Percentiles rank a stretch among this genome's conserved stretches.
These are phyloP conservation scores for Ethmia dodecea DNA, from an alignment of 2,888 invertebrate species.

Conservation along the genomic window DNA sequence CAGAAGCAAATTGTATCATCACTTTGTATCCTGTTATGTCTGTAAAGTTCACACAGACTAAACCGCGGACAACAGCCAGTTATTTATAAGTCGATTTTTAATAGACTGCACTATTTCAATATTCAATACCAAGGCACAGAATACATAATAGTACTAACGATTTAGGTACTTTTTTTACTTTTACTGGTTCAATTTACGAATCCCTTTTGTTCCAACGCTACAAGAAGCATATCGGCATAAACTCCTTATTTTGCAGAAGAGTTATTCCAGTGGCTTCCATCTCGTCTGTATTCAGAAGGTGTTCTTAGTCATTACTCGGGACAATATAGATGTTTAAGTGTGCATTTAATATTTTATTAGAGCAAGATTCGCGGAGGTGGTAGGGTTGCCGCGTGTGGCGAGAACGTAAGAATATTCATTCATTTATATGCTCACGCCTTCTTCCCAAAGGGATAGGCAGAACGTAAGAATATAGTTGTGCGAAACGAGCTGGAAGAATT, in stretches of 20 bases:
- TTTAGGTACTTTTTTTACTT: too few relatives aligned
- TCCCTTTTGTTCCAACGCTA: slow-evolving; percentile 71
- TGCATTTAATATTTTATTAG: slow-evolving; percentile 67
- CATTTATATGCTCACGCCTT: neutral
- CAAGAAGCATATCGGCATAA: slow-evolving; percentile 27
- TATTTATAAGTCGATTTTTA: too few relatives aligned
- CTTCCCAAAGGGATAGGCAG: neutral
- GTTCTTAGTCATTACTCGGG: slow-evolving; percentile 64
- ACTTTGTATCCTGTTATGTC: too few relatives aligned
- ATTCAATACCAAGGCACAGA: too few relatives aligned
- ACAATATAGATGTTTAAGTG: slow-evolving; percentile 68
- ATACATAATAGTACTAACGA: too few relatives aligned
- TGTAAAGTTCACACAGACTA: too few relatives aligned
- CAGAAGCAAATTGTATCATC: too few relatives aligned
- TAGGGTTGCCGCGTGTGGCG: slow-evolving; percentile 31
- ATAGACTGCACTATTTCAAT: too few relatives aligned
- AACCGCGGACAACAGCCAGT: too few relatives aligned
- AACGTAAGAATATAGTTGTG: neutral
- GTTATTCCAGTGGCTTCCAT: slow-evolving; percentile 23
- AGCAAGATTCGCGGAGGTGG: slow-evolving; percentile 54
- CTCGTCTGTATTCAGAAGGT: slow-evolving; percentile 69
- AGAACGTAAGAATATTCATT: neutral
- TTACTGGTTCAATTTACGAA: too few relatives aligned
- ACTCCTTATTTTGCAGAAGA: slow-evolving; percentile 17
- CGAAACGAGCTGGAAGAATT: neutral